Evolutionary conservation across 2,113 vertebrate species (phyloP).

Genomic region (Silurus asotus): DNA sequence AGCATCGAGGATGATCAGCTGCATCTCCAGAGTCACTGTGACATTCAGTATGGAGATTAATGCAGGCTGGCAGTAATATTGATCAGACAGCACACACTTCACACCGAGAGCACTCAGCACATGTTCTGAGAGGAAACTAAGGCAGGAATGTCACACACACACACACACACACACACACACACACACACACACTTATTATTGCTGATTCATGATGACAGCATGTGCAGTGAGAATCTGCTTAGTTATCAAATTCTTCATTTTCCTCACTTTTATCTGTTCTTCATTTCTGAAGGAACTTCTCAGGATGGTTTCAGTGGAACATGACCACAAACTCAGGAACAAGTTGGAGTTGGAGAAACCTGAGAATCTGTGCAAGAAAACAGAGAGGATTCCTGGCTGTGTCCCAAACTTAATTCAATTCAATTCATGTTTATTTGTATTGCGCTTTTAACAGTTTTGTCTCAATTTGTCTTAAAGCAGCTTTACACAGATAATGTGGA

Average conservation of each 20-base stretch:
- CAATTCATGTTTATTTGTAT: too few relatives aligned
- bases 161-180: neutral
- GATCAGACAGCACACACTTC: constrained; percentile 47
- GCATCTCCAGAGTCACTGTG: constrained; percentile 51
- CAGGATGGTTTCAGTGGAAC: neutral
- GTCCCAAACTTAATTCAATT: neutral
- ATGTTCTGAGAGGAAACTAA: constrained; percentile 31
- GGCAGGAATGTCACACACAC: neutral
- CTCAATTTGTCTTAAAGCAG: too few relatives aligned
- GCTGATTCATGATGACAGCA: constrained; percentile 27
- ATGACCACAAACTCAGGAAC: neutral
- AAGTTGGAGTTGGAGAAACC: too few relatives aligned
- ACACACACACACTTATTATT: constrained; percentile 21
- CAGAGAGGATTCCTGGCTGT: neutral
- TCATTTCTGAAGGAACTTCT: neutral
- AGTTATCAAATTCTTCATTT: neutral
- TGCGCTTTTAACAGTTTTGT: too few relatives aligned
- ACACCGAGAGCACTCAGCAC: constrained; percentile 30
- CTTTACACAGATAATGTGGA: too few relatives aligned
- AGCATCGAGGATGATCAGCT: constrained; percentile 44
- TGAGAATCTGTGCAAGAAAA: neutral
- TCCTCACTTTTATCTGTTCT: neutral
- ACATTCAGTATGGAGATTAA: constrained; percentile 59
- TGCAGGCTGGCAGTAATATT: constrained; percentile 53
- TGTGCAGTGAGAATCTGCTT: constrained; percentile 9